Percentiles rank a stretch among this genome's conserved stretches.
phyloP scores from a whole-genome alignment of 2,113 vertebrate genomes.

The Sisor rabdophorus region DNA sequence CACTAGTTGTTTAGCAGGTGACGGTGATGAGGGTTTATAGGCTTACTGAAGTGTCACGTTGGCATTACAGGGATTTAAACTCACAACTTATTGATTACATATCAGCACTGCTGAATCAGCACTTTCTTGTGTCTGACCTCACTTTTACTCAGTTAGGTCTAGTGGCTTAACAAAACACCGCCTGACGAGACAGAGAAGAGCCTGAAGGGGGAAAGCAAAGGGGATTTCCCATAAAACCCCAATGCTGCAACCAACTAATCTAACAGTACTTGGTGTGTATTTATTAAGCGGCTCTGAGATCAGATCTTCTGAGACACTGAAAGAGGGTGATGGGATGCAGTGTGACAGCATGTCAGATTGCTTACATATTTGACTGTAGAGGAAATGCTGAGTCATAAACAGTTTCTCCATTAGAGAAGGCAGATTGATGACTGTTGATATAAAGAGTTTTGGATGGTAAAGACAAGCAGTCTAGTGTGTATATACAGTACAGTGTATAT shows the following conservation, averaged over 20 bases:
- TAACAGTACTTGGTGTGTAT: too few species aligned
- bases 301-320: not conserved
- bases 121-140: not conserved
- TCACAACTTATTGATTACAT: not conserved
- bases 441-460: not conserved
- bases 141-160: not conserved
- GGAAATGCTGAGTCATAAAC: constrained; percentile 1
- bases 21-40: too few species aligned
- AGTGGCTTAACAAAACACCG: not conserved
- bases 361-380: not conserved
- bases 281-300: not conserved
- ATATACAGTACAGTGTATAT: not conserved
- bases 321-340: not conserved
- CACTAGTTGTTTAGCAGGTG: too few species aligned
- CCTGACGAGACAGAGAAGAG: not conserved
- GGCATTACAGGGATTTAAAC: not conserved
- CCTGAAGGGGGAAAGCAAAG: not conserved
- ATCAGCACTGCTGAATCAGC: not conserved
- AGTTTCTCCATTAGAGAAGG: constrained; percentile 1
- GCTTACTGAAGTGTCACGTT: not conserved
- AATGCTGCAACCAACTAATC: not conserved
- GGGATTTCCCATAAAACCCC: not conserved
- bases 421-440: not conserved
- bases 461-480: not conserved
- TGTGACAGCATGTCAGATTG: not conserved